Conservation (phyloP, 2,113 vertebrate genomes). For the Gymnobelideus leadbeateri region DNA sequence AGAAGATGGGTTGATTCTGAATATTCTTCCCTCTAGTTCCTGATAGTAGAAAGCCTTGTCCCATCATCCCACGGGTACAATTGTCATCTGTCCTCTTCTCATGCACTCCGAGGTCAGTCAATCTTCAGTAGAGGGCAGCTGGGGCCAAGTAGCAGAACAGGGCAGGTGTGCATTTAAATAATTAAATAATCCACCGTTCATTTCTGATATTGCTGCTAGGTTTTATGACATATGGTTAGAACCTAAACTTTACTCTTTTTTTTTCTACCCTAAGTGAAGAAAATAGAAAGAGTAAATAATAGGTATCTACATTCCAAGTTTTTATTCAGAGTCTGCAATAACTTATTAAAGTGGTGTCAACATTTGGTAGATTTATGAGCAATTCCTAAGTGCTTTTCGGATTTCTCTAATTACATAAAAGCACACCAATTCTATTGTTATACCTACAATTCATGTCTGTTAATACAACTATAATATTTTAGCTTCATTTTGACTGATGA, state of each 20-base stretch:
- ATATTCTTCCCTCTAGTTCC: not conserved
- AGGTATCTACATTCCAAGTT: constrained; percentile 64
- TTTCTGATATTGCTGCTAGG: constrained; percentile 13
- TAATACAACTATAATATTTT: constrained; percentile 65
- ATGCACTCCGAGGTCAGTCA: not conserved
- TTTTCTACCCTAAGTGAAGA: constrained; percentile 65
- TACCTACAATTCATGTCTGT: constrained; percentile 65
- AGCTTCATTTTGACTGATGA: constrained; percentile 56
- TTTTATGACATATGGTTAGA: constrained; percentile 40
- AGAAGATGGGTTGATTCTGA: not conserved
- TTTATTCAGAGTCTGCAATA: constrained; percentile 66
- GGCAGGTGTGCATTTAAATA: not conserved
- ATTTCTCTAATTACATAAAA: constrained; percentile 76
- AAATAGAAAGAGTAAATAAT: constrained; percentile 67
- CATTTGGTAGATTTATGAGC: constrained; percentile 70
- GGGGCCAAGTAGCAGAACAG: not conserved
- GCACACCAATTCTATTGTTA: constrained; percentile 62
- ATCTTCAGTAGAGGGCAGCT: not conserved
- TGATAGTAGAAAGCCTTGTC: not conserved
- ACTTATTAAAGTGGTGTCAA: constrained; percentile 72
- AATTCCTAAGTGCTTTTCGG: constrained; percentile 69
- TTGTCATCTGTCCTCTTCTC: not conserved
- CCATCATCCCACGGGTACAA: not conserved
- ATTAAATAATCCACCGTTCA: not conserved
- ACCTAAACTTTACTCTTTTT: constrained; percentile 23